These are phyloP conservation scores for Oedothorax gibbosus DNA, from an alignment of 1,140 invertebrate genomes.

Conservation along the genomic window DNA sequence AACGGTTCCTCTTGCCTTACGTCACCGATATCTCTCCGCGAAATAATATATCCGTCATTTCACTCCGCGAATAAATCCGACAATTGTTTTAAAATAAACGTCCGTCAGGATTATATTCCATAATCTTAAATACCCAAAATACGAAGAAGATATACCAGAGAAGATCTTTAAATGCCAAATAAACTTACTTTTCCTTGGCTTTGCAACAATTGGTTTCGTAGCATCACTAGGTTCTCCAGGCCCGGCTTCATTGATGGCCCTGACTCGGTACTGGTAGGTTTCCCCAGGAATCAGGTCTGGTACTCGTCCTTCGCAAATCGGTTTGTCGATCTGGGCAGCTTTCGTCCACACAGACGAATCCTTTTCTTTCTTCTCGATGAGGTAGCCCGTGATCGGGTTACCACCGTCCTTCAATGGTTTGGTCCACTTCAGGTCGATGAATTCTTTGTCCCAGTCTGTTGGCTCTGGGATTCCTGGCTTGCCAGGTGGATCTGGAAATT, in stretches of 20 bases:
- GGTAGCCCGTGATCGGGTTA: conserved; percentile 91
- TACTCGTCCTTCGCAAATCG: conserved; percentile 78
- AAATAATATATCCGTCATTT: no score
- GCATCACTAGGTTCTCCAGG: conserved; percentile 82
- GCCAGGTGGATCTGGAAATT: conserved; percentile 83
- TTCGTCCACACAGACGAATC: conserved; percentile 88
- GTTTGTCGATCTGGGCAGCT: conserved; percentile 80
- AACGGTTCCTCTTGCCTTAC: no score
- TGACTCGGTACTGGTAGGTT: conserved; percentile 96
- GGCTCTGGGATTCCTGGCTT: conserved; percentile 89
- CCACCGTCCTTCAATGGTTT: conserved; percentile 90
- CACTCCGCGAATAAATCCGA: no score
- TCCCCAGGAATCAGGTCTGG: conserved; percentile 93
- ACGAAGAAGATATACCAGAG: no score
- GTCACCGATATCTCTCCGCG: no score
- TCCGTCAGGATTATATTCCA: no score
- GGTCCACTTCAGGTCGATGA: conserved; percentile 91
- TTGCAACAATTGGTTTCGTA: conserved; percentile 81
- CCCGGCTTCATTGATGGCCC: conserved; percentile 76
- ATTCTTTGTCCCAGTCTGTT: conserved; percentile 94
- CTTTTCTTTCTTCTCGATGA: conserved; percentile 94
- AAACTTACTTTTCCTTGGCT: conserved; percentile 83
- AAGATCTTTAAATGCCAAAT: conserved; percentile 65
- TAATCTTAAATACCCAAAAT: no score
- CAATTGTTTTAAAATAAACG: no score